Conservation (phyloP, 2,113 vertebrate species). For the Sakesphorus luctuosus region DNA sequence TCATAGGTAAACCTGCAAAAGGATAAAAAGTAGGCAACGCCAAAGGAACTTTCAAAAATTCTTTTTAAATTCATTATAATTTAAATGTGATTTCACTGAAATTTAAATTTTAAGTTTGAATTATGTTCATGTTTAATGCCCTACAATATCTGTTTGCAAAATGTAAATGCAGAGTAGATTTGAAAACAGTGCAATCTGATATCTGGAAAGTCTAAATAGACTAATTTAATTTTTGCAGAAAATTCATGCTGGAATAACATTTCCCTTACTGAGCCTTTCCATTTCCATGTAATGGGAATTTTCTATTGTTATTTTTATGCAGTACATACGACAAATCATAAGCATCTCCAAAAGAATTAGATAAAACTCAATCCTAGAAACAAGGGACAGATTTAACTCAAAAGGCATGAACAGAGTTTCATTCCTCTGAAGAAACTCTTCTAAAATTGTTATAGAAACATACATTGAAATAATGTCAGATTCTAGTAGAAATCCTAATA, state of each 20-base stretch:
- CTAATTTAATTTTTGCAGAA: background rate
- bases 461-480: background rate
- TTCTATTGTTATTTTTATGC: conserved; percentile 22
- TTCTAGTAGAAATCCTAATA: conserved; percentile 5
- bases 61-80: background rate
- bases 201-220: background rate
- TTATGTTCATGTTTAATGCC: background rate
- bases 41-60: background rate
- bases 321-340: conserved; percentile 8
- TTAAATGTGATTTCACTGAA: background rate
- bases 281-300: background rate
- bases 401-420: background rate
- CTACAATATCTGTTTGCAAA: background rate
- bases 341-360: background rate
- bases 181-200: background rate
- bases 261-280: background rate
- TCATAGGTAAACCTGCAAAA: background rate
- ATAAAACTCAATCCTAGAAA: conserved; percentile 1
- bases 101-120: background rate
- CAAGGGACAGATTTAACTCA: conserved; percentile 5
- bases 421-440: conserved; percentile 25
- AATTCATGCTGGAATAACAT: background rate
- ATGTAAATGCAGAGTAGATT: background rate
- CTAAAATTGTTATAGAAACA: conserved; percentile 7
- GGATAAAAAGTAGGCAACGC: background rate